Conservation (phyloP, 2,797 vertebrate genomes). For the Phrynocephalus vlangalii region DNA sequence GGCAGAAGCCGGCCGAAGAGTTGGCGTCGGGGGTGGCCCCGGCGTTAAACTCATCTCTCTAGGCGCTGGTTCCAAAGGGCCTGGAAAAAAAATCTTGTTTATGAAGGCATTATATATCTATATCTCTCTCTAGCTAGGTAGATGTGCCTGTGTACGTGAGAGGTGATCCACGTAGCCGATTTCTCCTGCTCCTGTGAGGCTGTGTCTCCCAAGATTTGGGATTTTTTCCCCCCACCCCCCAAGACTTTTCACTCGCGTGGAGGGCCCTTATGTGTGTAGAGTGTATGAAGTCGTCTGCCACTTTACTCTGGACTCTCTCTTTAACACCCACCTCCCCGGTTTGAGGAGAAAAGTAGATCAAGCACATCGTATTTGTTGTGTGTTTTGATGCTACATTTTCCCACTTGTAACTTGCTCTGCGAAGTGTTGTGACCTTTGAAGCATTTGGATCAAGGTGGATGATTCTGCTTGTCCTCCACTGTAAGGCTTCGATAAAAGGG, state of each 20-base stretch:
- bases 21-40: too few species aligned
- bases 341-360: neutral
- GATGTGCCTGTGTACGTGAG: too few species aligned
- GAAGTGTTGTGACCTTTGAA: neutral
- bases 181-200: neutral
- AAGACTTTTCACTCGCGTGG: neutral
- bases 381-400: neutral
- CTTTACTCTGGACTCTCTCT: neutral
- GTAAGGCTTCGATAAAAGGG: neutral
- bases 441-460: too few species aligned
- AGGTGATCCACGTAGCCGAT: neutral
- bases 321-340: too few species aligned
- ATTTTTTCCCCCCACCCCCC: neutral
- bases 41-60: too few species aligned
- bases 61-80: too few species aligned
- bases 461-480: neutral
- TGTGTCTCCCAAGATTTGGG: neutral
- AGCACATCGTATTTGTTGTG: neutral
- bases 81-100: too few species aligned
- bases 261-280: slow-evolving; percentile 5
- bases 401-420: neutral
- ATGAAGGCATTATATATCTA: too few species aligned
- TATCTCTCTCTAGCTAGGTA: too few species aligned
- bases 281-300: neutral
- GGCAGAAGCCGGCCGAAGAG: too few species aligned